These are phyloP conservation scores for Drosophila elegans DNA, from an alignment of 1,140 invertebrate species.

Conservation along the genomic window DNA sequence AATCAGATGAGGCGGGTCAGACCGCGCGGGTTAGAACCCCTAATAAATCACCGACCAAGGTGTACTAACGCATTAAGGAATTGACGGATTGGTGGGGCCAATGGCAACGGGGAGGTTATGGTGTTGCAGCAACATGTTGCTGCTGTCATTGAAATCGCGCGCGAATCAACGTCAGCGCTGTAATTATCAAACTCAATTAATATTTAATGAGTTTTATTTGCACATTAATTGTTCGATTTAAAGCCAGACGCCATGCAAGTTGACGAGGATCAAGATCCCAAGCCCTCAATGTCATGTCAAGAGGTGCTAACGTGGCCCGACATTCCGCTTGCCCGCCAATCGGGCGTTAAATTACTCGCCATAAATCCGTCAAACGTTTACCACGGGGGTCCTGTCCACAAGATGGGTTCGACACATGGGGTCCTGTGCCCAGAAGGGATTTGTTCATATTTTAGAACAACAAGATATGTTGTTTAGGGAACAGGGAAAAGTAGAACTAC, in stretches of 20 bases:
- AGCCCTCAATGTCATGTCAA: conserved; percentile 39
- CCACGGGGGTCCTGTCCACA: conserved; percentile 10
- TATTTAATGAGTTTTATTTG: conserved; percentile 76
- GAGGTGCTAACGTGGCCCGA: conserved; percentile 56
- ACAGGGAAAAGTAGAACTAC: neutral
- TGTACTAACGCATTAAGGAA: conserved; percentile 24
- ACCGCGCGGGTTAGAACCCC: conserved; percentile 4
- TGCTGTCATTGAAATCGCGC: too few relatives aligned
- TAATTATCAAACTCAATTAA: conserved; percentile 82
- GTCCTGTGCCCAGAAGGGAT: neutral
- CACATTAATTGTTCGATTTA: conserved; percentile 74
- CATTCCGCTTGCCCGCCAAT: conserved; percentile 37
- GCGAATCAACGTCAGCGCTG: conserved; percentile 2
- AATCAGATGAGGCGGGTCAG: conserved; percentile 15
- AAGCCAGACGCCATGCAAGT: conserved; percentile 6
- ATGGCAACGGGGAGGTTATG: neutral
- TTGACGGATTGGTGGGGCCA: conserved; percentile 22
- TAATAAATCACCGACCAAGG: conserved; percentile 41
- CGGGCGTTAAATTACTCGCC: conserved; percentile 69
- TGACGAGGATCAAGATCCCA: conserved; percentile 11
- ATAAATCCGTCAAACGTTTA: conserved; percentile 41
- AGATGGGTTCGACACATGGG: conserved; percentile 1
- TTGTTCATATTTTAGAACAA: conserved; percentile 2
- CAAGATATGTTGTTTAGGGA: neutral
- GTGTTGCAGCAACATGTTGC: conserved; percentile 55